phyloP scores from a whole-genome alignment of 2,113 vertebrate genomes.

The Proterorhinus semilunaris region DNA sequence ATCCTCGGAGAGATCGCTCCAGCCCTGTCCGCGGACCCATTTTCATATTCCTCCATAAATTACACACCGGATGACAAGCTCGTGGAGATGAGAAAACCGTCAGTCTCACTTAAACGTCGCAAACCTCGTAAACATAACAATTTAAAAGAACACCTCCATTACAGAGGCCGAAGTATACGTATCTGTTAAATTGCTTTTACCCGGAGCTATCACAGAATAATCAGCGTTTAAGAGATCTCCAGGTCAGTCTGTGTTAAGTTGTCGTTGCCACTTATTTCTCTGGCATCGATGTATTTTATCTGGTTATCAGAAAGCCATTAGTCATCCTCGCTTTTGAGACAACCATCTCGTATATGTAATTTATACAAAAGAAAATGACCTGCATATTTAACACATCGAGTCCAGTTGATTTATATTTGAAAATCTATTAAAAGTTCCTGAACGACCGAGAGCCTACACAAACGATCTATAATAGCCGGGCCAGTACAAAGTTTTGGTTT shows the following conservation, averaged over 20 bases:
- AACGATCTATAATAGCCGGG: too few species aligned
- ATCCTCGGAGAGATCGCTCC: conserved; percentile 45
- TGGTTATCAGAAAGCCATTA: not conserved
- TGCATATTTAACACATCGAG: too few species aligned
- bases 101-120: conserved; percentile 15
- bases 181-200: not conserved
- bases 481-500: too few species aligned
- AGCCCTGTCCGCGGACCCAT: conserved; percentile 40
- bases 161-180: not conserved
- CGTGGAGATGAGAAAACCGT: conserved; percentile 24
- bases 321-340: not conserved
- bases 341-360: too few species aligned
- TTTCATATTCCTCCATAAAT: conserved; percentile 48
- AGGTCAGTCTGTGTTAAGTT: not conserved
- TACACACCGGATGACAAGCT: conserved; percentile 37
- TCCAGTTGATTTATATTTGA: too few species aligned
- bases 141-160: conserved; percentile 3
- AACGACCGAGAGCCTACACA: too few species aligned
- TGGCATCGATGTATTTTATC: not conserved
- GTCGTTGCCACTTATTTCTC: not conserved
- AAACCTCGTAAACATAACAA: not conserved
- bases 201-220: not conserved
- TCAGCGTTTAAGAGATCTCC: not conserved
- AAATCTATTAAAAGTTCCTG: too few species aligned
- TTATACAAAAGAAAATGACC: too few species aligned